A percentile compares a stretch with the other conserved stretches of the same genome.
Evolutionary conservation across 2,888 invertebrate species (phyloP).

Genomic region (Parascotia fuliginaria): DNA sequence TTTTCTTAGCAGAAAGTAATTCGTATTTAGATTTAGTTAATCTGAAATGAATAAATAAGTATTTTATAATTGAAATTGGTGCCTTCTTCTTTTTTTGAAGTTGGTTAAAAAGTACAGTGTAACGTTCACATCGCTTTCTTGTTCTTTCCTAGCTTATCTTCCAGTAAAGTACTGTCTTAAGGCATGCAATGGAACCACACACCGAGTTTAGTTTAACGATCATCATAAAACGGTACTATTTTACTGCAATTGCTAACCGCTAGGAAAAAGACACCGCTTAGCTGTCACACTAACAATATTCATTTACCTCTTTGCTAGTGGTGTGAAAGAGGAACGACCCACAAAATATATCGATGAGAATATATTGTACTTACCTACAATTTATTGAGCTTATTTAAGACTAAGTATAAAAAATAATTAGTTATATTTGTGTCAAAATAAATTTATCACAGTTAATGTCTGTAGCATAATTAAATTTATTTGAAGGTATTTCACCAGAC

Average conservation of each 20-base stretch:
- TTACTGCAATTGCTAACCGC: slow-evolving; percentile 56
- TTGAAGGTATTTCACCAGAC: neutral
- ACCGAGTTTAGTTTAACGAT: slow-evolving; percentile 69
- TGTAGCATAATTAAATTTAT: neutral
- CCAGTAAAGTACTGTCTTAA: slow-evolving; percentile 13
- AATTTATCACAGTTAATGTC: neutral
- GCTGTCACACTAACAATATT: slow-evolving; percentile 32
- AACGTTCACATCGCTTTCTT: slow-evolving; percentile 16
- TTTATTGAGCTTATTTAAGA: too few species aligned
- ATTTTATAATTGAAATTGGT: too few species aligned
- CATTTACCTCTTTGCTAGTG: slow-evolving; percentile 23
- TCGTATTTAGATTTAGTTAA: too few species aligned
- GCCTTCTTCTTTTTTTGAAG: too few species aligned
- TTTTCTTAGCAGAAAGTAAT: too few species aligned
- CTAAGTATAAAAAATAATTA: too few species aligned
- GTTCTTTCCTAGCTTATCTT: slow-evolving; percentile 24
- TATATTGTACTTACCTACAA: too few species aligned
- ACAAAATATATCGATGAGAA: neutral
- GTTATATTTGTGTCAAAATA: too few species aligned
- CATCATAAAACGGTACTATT: slow-evolving; percentile 72
- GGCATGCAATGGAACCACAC: slow-evolving; percentile 58
- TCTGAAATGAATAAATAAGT: too few species aligned
- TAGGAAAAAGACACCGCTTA: slow-evolving; percentile 31
- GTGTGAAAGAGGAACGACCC: too few species aligned
- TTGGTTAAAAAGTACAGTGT: too few species aligned